A percentile compares a stretch with the other conserved stretches of the same genome.
phyloP scores from a whole-genome alignment of 2,113 vertebrate genomes.

The Psephotus haematonotus region DNA sequence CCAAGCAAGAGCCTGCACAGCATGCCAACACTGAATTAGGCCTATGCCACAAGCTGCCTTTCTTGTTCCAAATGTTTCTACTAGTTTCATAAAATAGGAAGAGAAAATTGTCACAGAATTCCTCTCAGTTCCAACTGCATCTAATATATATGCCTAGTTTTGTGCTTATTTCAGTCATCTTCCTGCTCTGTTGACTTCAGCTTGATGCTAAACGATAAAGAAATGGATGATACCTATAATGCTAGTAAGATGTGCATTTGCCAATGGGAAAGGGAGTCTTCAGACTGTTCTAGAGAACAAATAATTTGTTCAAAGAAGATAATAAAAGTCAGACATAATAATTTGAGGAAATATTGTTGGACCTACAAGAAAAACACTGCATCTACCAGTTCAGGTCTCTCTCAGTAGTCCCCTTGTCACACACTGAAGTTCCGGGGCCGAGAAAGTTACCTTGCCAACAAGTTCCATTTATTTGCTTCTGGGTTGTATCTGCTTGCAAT shows the following conservation, averaged over 20 bases:
- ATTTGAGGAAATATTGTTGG: not conserved
- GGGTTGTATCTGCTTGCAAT: not conserved
- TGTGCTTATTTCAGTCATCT: not conserved
- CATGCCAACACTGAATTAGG: not conserved
- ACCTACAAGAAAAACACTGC: not conserved
- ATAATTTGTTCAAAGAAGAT: not conserved
- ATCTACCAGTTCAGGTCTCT: not conserved
- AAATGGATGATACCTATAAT: not conserved
- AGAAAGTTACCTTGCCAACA: not conserved
- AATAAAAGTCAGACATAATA: not conserved
- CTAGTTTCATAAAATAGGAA: not conserved
- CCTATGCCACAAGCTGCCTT: not conserved
- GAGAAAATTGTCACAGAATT: not conserved
- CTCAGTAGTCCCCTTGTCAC: not conserved
- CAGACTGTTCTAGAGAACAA: not conserved
- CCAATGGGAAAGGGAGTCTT: not conserved
- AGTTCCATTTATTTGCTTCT: not conserved
- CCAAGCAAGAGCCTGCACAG: not conserved
- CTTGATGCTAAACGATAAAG: not conserved
- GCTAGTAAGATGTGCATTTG: not conserved
- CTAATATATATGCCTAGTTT: not conserved
- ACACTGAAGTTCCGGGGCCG: rapidly evolving
- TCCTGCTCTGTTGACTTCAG: not conserved
- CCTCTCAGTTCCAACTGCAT: not conserved
- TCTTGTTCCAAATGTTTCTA: not conserved